Evolutionary conservation across 2,113 vertebrate species (phyloP).

Genomic region (Syrrhaptes paradoxus): DNA sequence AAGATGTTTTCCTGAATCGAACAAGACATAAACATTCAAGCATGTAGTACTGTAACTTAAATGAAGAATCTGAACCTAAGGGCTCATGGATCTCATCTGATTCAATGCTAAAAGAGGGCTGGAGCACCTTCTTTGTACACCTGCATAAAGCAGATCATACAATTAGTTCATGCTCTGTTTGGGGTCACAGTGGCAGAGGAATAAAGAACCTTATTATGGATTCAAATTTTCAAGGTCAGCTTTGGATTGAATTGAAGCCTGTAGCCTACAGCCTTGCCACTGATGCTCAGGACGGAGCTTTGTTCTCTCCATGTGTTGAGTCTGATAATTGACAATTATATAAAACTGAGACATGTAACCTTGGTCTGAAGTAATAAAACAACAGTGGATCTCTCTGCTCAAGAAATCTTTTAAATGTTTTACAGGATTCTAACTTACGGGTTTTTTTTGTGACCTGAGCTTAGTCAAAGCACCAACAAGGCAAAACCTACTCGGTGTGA

Average conservation of each 20-base stretch:
- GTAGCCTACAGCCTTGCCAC: neutral
- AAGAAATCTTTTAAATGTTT: neutral
- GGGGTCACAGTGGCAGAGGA: neutral
- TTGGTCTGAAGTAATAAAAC: neutral
- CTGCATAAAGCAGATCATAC: neutral
- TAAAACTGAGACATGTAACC: neutral
- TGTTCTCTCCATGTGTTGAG: neutral
- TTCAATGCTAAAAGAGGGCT: neutral
- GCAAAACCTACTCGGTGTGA: neutral
- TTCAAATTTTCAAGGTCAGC: neutral
- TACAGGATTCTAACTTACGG: neutral
- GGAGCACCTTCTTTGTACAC: neutral
- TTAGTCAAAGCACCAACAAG: neutral
- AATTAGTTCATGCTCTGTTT: neutral
- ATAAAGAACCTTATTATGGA: neutral
- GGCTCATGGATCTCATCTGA: neutral
- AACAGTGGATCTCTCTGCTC: neutral
- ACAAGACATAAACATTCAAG: neutral
- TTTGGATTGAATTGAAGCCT: neutral
- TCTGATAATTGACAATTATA: neutral
- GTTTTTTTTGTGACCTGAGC: neutral
- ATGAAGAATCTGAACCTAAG: neutral
- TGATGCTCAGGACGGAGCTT: neutral
- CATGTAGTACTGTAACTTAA: neutral
- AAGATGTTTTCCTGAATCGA: neutral